Base-by-base conservation (phyloP, 64 coral and sea anemone genomes). In the Stylophora pistillata region DNA sequence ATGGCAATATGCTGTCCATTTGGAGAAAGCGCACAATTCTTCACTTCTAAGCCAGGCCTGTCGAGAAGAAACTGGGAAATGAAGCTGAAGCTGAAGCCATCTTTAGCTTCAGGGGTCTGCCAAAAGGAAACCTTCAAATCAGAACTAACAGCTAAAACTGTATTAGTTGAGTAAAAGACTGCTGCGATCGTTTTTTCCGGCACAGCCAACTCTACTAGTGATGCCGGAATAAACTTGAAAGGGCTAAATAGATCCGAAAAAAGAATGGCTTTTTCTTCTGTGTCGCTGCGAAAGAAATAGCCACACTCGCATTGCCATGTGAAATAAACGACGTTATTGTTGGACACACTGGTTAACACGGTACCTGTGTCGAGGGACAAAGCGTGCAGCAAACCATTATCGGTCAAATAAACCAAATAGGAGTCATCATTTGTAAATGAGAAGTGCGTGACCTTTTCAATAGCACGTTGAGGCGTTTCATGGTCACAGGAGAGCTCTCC, bases 341-440 rank as follows among this genome's bases (percentile, higher is more conserved):
- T 53, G 23, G 74, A 55, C 53, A 55, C 52, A 77, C 47, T 77
- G 1, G 74, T 56, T 47, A 77, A 11, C 25, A 77, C 74, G 0
- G 9, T 56, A 10, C 74, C 74, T 77, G 74, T 56, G 13, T 56
- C 6, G 53, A 77, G 74, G 27, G 52, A 77, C 26, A 56, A 56
- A 13, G 74, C 52, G 13, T 55, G 53, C n/a, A 77, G 74, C 27
- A 47, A 28, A 26, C 52, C 47, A 55, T n/a, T 21, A 14, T 1
- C 0, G 23, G 74, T 25, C 71, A 18, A 77, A 77, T 77, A 77
- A 0, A 77, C 23, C 0, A 56, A 3, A 56, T 53, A 56, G 10
- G 55, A 47, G 55, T 56, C 74, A 77, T 77, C 74, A 55, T 25
- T 77, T 9, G 74, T 56, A 77, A 77, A 56, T 1, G 74, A 55